phyloP scores from a whole-genome alignment of 2,797 vertebrate genomes.

The Spinus olivaceus region DNA sequence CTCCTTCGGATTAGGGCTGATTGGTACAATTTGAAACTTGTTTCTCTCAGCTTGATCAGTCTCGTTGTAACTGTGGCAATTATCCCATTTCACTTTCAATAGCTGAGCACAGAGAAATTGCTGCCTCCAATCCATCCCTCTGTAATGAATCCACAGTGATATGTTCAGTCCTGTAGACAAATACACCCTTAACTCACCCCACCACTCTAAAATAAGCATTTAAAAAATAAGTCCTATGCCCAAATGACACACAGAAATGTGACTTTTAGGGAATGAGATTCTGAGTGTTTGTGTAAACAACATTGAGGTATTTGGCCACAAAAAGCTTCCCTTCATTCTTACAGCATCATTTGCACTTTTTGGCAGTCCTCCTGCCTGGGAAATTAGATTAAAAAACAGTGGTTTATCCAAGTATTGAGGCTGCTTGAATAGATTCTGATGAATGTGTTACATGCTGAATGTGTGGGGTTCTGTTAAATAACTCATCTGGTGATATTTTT shows the following conservation, averaged over 20 bases:
- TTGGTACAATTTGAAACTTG: constrained; percentile 84
- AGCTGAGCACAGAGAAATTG: constrained; percentile 68
- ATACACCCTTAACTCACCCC: neutral
- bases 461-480: constrained; percentile 21
- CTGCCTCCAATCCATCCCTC: constrained; percentile 68
- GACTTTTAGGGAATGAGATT: neutral
- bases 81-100: constrained; percentile 80
- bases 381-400: constrained; percentile 62
- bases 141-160: constrained; percentile 68
- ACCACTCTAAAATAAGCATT: neutral
- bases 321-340: constrained; percentile 33
- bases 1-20: constrained; percentile 80
- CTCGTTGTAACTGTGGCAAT: constrained; percentile 78
- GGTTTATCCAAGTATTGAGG: constrained; percentile 51
- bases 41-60: constrained; percentile 84
- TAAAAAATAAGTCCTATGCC: neutral
- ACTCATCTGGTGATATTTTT: constrained; percentile 6
- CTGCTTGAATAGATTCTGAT: constrained; percentile 56
- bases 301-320: neutral
- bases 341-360: constrained; percentile 45
- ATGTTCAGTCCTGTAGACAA: constrained; percentile 32
- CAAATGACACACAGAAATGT: neutral
- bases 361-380: constrained; percentile 58
- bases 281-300: neutral
- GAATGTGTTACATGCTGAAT: constrained; percentile 37